A percentile compares a stretch with the other conserved stretches of the same genome.
phyloP scores from a whole-genome alignment of 2,888 invertebrate genomes.

The Callyntrura guangdongensis region DNA sequence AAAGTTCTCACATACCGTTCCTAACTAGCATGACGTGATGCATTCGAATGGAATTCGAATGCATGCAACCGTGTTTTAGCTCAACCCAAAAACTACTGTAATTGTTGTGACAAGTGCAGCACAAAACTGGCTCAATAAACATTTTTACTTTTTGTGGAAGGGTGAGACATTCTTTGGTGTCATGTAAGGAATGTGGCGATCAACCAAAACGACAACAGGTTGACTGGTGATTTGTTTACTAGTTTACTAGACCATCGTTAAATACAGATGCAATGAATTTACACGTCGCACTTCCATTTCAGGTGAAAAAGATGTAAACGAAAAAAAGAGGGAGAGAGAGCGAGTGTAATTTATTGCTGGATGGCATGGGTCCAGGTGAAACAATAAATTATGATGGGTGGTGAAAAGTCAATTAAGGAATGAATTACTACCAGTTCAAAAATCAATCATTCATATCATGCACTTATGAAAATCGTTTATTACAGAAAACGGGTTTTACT shows the following conservation, averaged over 20 bases:
- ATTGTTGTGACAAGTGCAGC: slow-evolving; percentile 24
- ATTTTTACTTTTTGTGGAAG: slow-evolving; percentile 41
- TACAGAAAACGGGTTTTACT: not conserved
- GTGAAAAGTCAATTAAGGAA: slow-evolving; percentile 73
- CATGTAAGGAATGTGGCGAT: slow-evolving; percentile 71
- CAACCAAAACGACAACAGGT: slow-evolving; percentile 58
- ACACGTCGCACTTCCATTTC: not conserved
- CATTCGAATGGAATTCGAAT: slow-evolving; percentile 36
- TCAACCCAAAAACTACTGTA: slow-evolving; percentile 34
- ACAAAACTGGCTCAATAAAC: slow-evolving; percentile 58
- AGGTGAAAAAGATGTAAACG: not conserved
- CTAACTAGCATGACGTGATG: not conserved
- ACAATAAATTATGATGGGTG: slow-evolving; percentile 70
- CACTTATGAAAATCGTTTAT: not conserved
- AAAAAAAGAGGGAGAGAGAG: not conserved
- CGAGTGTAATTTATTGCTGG: slow-evolving; percentile 60
- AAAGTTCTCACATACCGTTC: not conserved
- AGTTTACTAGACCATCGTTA: slow-evolving; percentile 19
- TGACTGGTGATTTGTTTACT: slow-evolving; percentile 78
- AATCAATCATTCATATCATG: slow-evolving; percentile 51
- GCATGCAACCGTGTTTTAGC: slow-evolving; percentile 52
- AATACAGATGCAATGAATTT: not conserved
- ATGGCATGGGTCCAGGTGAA: slow-evolving; percentile 41
- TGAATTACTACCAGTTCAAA: slow-evolving; percentile 59
- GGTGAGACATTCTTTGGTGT: slow-evolving; percentile 72